Evolutionary conservation across 2,113 vertebrate genomes (phyloP), one percentile per base, ranked within the genome.

Genomic region (Trachemys scripta): DNA sequence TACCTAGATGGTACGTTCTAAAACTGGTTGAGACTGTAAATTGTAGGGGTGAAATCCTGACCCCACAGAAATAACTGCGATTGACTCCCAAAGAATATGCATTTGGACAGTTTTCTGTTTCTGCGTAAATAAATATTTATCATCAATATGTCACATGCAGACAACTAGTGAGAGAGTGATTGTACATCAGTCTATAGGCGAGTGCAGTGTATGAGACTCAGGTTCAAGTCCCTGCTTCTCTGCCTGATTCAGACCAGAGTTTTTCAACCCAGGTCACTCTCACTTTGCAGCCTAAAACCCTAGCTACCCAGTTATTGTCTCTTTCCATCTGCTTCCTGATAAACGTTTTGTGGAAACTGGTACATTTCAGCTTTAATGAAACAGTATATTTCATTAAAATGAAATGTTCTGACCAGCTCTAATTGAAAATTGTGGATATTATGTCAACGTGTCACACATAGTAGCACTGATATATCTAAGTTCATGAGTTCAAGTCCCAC

Each of bases 101-200:
- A 92, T 94, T 94, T 90, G 24, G 5, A 69, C 90, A 84, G 87
- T 86, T 17, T 76, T 82, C 81, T 82, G 72, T 89, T 91, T 82
- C 85, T 91, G 3, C 14, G 3, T 42, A 35, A 38, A 2, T 82
- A 56, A 51, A 42, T 69, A 29, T 82, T 35, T 69, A 14, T 80
- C 87, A 56, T 80, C 50, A 38, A 88, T 35, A 88, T 29, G 12
- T 49, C 16, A 27, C 17, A 69, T 69, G n/a, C 47, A 65, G n/a
- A 38, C 49, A 69, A 42, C 24, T 62, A 29, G 45, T 2, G 7
- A 35, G 35, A 31, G 11, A 29, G 65, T n/a, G 35, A 31, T 20
- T n/a, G 17, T 20, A n/a, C 17, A 19, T 19, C 65, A 69, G 65
- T 69, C 65, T 69, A 19, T 69, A 35, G 62, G 6, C 29, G 19